phyloP scores from a whole-genome alignment of 1,140 invertebrate species.

The Homalodisca vitripennis region DNA sequence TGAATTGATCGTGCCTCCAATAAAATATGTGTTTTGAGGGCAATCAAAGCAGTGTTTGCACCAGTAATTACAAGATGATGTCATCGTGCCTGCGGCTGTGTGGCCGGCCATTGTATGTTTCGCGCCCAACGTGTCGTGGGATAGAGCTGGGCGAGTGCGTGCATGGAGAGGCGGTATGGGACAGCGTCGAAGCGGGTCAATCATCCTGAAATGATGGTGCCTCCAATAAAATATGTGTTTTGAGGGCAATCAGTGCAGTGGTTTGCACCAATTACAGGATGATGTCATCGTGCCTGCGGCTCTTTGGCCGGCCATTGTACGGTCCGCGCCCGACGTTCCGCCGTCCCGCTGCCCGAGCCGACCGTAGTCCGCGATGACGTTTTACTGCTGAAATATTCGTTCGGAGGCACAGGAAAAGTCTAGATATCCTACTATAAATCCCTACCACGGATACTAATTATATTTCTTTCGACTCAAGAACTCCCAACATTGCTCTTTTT shows the following conservation, averaged over 20 bases:
- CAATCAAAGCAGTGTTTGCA: slow-evolving; percentile 1
- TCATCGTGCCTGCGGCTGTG: background rate
- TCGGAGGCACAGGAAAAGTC: too few species aligned
- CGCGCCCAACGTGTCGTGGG: background rate
- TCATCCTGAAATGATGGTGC: background rate
- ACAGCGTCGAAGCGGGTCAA: background rate
- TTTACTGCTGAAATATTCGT: too few species aligned
- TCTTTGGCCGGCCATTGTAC: background rate
- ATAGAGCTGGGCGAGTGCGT: too few species aligned
- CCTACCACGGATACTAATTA: too few species aligned
- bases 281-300: background rate
- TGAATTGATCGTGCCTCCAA: background rate
- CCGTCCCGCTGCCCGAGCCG: too few species aligned
- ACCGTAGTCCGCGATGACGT: too few species aligned
- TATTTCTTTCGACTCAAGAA: too few species aligned
- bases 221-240: slow-evolving; percentile 18
- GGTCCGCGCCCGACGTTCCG: background rate
- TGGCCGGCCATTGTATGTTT: background rate
- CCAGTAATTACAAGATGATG: slow-evolving; percentile 6
- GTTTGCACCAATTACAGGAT: slow-evolving; percentile 8
- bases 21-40: slow-evolving; percentile 17
- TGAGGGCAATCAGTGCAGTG: slow-evolving; percentile 3
- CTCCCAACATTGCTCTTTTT: too few species aligned
- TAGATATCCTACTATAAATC: too few species aligned
- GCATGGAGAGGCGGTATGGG: too few species aligned